Conservation (phyloP, 2,888 invertebrate species). For the Slavum lentiscoides region DNA sequence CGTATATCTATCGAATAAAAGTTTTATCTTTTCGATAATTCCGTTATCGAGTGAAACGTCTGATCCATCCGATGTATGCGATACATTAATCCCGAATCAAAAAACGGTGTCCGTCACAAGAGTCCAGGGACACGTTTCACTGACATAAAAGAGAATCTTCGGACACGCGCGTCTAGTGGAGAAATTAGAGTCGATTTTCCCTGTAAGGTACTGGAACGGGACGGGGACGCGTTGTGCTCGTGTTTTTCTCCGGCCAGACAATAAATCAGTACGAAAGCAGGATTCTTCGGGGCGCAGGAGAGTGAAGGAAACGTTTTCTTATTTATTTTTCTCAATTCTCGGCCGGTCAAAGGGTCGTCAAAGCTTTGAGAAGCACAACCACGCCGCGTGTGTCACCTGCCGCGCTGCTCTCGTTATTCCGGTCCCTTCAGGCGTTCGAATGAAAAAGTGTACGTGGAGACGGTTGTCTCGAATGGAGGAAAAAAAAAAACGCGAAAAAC, state of each 20-base stretch:
- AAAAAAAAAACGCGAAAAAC: background rate
- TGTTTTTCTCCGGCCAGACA: background rate
- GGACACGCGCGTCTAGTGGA: background rate
- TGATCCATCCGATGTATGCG: no score
- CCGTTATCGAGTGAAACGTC: no score
- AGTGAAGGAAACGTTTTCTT: conserved; percentile 2
- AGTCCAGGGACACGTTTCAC: no score
- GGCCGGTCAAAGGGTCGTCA: background rate
- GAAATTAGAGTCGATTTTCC: background rate
- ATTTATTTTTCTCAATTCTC: background rate
- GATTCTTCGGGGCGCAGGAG: background rate
- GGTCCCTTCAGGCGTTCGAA: background rate
- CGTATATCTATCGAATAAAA: no score
- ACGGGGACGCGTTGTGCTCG: background rate
- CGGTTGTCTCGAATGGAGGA: background rate
- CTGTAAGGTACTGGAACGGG: no score
- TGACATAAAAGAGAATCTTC: no score
- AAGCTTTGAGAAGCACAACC: background rate
- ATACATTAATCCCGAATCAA: no score
- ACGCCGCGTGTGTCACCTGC: background rate
- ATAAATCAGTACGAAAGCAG: conserved; percentile 22
- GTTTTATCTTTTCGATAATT: no score
- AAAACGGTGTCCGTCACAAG: no score
- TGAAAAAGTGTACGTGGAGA: background rate
- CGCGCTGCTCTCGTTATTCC: conserved; percentile 10